phyloP scores from a whole-genome alignment of 2,113 vertebrate genomes.

The Salvelinus alpinus region DNA sequence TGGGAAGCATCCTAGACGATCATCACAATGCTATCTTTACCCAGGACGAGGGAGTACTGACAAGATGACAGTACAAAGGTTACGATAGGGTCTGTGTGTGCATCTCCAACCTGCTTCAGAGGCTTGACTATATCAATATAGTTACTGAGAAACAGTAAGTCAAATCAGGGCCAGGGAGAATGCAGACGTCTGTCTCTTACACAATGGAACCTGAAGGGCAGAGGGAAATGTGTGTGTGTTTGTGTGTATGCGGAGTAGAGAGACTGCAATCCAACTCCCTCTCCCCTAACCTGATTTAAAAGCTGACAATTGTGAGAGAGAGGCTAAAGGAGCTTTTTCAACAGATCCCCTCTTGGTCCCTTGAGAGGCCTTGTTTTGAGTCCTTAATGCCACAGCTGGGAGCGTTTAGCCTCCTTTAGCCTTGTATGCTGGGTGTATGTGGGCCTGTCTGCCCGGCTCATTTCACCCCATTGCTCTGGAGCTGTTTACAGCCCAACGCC shows the following conservation, averaged over 20 bases:
- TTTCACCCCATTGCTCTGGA: conserved; percentile 60
- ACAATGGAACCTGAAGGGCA: not conserved
- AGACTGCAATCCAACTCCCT: not conserved
- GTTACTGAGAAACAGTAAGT: not conserved
- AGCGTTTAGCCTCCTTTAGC: conserved; percentile 64
- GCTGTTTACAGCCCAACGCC: conserved; percentile 68
- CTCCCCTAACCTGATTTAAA: conserved; percentile 22
- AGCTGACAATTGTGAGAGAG: conserved; percentile 1
- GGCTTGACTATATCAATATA: not conserved
- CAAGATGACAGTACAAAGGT: conserved; percentile 49
- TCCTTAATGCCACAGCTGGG: conserved; percentile 67
- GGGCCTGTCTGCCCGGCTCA: conserved; percentile 62
- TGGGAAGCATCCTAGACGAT: conserved; percentile 28
- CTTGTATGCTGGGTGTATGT: conserved; percentile 46
- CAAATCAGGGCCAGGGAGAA: not conserved
- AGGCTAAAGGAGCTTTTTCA: conserved; percentile 6
- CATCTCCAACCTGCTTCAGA: conserved; percentile 24
- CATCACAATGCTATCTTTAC: conserved; percentile 32
- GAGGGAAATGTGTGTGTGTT: not conserved
- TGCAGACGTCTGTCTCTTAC: not conserved
- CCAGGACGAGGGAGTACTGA: conserved; percentile 46
- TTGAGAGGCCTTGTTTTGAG: conserved; percentile 49
- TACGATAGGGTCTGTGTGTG: conserved; percentile 42
- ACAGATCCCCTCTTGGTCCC: conserved; percentile 39
- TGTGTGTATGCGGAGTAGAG: not conserved